These are phyloP conservation scores for Tyrannus savana DNA, from an alignment of 2,113 vertebrate species.

Conservation along the genomic window DNA sequence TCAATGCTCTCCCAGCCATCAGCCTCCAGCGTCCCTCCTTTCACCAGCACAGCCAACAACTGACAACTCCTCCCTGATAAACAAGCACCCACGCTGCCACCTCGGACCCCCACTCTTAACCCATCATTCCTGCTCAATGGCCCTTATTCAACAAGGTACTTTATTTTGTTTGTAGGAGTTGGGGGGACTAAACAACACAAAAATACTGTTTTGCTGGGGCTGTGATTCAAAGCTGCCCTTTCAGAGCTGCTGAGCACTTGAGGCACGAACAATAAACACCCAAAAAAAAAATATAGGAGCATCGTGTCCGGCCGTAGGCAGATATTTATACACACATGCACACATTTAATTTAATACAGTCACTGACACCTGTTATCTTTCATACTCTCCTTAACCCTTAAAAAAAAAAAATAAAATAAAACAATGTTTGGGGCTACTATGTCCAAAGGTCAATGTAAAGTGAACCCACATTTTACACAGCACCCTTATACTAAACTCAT, in stretches of 20 bases:
- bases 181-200: conserved; percentile 73
- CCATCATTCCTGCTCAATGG: conserved; percentile 87
- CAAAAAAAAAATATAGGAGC: not conserved
- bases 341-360: not conserved
- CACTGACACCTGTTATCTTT: not conserved
- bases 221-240: conserved; percentile 77
- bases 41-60: conserved; percentile 87
- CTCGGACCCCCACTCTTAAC: conserved; percentile 85
- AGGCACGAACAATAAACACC: conserved; percentile 43
- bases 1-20: conserved; percentile 93
- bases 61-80: conserved; percentile 85
- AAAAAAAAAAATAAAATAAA: not conserved
- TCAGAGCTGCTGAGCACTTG: conserved; percentile 50
- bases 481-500: conserved; percentile 83
- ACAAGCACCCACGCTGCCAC: conserved; percentile 86
- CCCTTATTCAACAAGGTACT: conserved; percentile 89
- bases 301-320: rapidly evolving
- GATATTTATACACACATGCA: not conserved
- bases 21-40: conserved; percentile 89
- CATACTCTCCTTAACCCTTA: not conserved
- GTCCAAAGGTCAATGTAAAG: conserved; percentile 74
- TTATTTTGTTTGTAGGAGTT: conserved; percentile 80
- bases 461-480: conserved; percentile 73
- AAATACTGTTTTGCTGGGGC: conserved; percentile 73
- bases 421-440: conserved; percentile 50